These are phyloP conservation scores for Polyommatus icarus DNA, from an alignment of 2,888 invertebrate species.

Conservation along the genomic window DNA sequence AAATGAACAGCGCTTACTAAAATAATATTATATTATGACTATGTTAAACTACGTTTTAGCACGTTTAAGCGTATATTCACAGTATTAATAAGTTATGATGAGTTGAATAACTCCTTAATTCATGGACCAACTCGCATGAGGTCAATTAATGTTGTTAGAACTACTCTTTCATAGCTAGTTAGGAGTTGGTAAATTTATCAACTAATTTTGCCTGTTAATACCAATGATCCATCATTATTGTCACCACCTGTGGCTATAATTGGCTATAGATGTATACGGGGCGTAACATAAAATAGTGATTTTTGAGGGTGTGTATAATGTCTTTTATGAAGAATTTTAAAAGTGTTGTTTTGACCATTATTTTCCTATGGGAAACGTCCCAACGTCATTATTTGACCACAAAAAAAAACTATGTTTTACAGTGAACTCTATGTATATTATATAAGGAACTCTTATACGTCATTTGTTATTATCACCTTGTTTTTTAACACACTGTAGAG, in stretches of 20 bases:
- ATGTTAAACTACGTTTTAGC: neutral
- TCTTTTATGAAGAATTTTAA: too few species aligned
- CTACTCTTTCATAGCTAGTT: neutral
- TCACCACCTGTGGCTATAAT: neutral
- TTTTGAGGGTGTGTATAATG: too few species aligned
- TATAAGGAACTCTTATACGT: too few species aligned
- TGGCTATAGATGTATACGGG: neutral
- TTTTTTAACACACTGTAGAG: too few species aligned
- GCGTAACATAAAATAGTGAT: neutral
- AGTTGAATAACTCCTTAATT: neutral
- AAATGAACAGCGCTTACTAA: too few species aligned
- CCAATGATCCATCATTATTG: neutral
- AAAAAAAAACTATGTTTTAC: too few species aligned
- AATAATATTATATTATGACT: too few species aligned
- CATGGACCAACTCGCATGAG: neutral
- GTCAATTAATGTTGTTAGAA: conserved; percentile 14
- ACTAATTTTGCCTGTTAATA: conserved; percentile 17
- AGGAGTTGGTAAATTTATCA: neutral
- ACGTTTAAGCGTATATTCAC: neutral
- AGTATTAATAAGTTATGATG: conserved; percentile 4
- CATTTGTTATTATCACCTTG: too few species aligned
- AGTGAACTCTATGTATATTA: too few species aligned
- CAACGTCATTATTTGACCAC: too few species aligned
- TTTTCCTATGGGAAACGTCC: too few species aligned
- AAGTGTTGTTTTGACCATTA: too few species aligned